Evolutionary conservation across 2,113 vertebrate genomes (phyloP).

Genomic region (Amblyornis subalaris): DNA sequence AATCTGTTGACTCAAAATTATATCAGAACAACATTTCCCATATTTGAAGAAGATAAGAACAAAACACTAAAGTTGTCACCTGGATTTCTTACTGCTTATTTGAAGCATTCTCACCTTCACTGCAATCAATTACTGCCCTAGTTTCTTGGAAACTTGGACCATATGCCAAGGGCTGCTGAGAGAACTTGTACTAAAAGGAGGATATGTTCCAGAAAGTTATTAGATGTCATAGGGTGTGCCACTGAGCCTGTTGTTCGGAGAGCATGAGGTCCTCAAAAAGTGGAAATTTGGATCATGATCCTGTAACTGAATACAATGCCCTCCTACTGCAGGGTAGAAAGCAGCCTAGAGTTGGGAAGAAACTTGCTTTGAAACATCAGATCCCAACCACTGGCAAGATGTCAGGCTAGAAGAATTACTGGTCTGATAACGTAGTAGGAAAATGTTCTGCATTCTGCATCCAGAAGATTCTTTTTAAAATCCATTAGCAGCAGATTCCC

Average conservation of each 20-base stretch:
- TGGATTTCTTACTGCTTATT: not conserved
- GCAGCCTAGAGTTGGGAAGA: not conserved
- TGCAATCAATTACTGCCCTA: not conserved
- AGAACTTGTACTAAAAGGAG: not conserved
- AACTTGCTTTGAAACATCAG: not conserved
- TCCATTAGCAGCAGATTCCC: not conserved
- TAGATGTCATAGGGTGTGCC: not conserved
- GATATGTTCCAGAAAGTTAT: not conserved
- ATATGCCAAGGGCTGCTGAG: not conserved
- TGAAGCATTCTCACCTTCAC: not conserved
- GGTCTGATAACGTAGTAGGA: not conserved
- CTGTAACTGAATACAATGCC: not conserved
- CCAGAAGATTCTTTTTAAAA: not conserved
- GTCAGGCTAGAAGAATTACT: not conserved
- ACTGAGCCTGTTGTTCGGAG: not conserved
- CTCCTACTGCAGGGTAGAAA: not conserved
- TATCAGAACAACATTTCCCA: not conserved
- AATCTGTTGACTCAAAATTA: not conserved
- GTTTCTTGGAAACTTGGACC: constrained; percentile 11
- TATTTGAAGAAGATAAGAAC: not conserved
- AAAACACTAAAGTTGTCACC: not conserved
- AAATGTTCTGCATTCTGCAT: not conserved
- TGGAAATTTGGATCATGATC: not conserved
- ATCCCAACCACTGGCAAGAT: not conserved
- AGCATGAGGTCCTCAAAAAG: not conserved